These are phyloP conservation scores for Esox niger DNA, from an alignment of 2,113 vertebrate species.

Conservation along the genomic window DNA sequence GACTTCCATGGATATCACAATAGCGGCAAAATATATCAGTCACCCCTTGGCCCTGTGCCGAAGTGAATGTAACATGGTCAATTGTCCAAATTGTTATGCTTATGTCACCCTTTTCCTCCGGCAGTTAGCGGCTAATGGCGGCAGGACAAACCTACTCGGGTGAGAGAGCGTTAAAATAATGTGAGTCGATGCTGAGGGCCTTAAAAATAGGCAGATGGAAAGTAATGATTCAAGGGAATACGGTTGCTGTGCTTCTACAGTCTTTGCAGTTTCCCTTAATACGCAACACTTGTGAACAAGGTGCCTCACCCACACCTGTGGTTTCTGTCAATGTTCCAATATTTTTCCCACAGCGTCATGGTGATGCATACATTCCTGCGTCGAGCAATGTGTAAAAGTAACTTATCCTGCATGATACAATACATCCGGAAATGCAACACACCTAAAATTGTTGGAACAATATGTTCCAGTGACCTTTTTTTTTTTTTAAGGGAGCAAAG, in stretches of 20 bases:
- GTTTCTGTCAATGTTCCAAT: too few relatives aligned
- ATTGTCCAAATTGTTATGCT: slow-evolving; percentile 52
- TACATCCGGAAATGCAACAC: neutral
- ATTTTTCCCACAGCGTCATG: neutral
- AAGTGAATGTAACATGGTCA: slow-evolving; percentile 54
- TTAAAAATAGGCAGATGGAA: neutral
- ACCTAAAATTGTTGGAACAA: neutral
- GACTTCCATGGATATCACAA: slow-evolving; percentile 53
- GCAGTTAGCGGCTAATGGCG: slow-evolving; percentile 23
- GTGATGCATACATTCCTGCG: neutral
- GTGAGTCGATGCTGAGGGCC: neutral
- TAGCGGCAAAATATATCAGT: slow-evolving; percentile 57
- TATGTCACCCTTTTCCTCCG: slow-evolving; percentile 51
- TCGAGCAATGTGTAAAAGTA: neutral
- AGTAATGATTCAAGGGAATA: slow-evolving; percentile 17
- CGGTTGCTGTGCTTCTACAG: neutral
- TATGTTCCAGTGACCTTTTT: neutral
- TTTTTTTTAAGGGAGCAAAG: too few relatives aligned
- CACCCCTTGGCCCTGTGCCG: slow-evolving; percentile 55
- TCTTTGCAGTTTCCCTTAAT: too few relatives aligned
- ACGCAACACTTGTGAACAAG: too few relatives aligned
- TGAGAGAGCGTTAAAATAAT: slow-evolving; percentile 15
- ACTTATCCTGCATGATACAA: too few relatives aligned
- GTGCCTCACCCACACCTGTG: too few relatives aligned
- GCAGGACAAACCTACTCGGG: slow-evolving; percentile 3